Conservation (phyloP, 2,888 invertebrate genomes). For the Agrochola litura region DNA sequence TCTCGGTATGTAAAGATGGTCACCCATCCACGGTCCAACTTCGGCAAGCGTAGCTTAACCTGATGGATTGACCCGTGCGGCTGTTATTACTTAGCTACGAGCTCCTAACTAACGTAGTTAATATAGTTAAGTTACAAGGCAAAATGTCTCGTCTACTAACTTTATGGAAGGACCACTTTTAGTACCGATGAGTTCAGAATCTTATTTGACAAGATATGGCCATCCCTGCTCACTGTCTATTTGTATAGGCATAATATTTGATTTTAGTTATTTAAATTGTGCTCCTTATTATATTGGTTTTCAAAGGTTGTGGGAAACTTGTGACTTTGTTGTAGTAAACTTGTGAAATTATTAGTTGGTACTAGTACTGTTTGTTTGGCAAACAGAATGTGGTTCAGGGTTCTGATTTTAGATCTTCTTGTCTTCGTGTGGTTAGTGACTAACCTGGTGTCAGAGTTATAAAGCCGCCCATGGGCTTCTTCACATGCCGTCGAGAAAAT, state of each 20-base stretch:
- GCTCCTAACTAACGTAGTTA: conserved; percentile 4
- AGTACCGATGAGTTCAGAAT: conserved; percentile 49
- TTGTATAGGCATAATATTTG: conserved; percentile 42
- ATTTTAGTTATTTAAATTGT: conserved; percentile 40
- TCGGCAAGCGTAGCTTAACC: too few species aligned
- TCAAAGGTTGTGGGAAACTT: conserved; percentile 30
- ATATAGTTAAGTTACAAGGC: conserved; percentile 18
- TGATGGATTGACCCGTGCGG: too few species aligned
- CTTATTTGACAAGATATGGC: conserved; percentile 57
- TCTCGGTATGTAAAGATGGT: too few species aligned
- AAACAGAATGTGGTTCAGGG: background rate
- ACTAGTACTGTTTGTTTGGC: background rate
- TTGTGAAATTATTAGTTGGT: conserved; percentile 6
- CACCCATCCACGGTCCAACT: too few species aligned
- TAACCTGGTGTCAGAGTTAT: too few species aligned
- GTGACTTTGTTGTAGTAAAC: conserved; percentile 14
- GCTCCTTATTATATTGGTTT: conserved; percentile 34
- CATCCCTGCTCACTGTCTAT: conserved; percentile 18
- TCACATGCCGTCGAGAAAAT: too few species aligned
- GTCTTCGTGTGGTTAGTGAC: too few species aligned
- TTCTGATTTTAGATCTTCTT: background rate
- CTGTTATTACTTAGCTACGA: too few species aligned
- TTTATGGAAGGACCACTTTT: conserved; percentile 29
- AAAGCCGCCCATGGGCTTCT: too few species aligned
- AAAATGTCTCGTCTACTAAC: conserved; percentile 28